A percentile compares a stretch with the other conserved stretches of the same genome.
These are phyloP conservation scores for Pelobates fuscus DNA, from an alignment of 2,113 vertebrate genomes.

Conservation along the genomic window DNA sequence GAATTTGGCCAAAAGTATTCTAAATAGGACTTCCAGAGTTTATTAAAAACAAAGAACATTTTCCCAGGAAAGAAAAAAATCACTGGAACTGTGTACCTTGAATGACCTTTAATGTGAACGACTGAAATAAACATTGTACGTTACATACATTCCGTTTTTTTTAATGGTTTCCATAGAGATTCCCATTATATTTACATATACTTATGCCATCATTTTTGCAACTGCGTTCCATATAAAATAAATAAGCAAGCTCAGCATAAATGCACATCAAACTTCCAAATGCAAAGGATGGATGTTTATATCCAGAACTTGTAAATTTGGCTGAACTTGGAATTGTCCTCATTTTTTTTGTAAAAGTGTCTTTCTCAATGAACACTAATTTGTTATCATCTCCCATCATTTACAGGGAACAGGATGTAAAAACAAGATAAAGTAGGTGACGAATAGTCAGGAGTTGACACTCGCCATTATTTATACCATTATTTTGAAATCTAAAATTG, in stretches of 20 bases:
- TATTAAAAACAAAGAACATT: background rate
- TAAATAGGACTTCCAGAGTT: background rate
- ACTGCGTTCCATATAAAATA: background rate
- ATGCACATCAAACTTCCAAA: background rate
- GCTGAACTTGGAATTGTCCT: slow-evolving; percentile 1
- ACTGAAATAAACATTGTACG: background rate
- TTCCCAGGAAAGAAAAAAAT: background rate
- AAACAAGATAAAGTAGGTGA: slow-evolving; percentile 11
- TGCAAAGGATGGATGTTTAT: slow-evolving; percentile 2
- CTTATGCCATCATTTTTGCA: slow-evolving; percentile 4
- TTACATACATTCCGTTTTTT: slow-evolving; percentile 1
- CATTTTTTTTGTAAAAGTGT: background rate
- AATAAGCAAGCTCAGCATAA: background rate
- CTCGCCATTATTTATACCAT: background rate
- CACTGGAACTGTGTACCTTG: background rate
- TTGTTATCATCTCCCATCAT: slow-evolving; percentile 11
- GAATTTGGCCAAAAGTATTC: no score
- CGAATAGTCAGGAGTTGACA: background rate
- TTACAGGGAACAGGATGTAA: slow-evolving; percentile 10
- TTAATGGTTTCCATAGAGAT: slow-evolving; percentile 3
- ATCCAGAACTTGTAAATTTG: background rate
- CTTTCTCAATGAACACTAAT: slow-evolving; percentile 7
- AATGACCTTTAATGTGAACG: background rate
- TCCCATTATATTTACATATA: slow-evolving; percentile 3
- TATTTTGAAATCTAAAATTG: background rate